These are phyloP conservation scores for Rallus crepitans DNA, from an alignment of 2,797 vertebrate genomes.

Conservation along the genomic window DNA sequence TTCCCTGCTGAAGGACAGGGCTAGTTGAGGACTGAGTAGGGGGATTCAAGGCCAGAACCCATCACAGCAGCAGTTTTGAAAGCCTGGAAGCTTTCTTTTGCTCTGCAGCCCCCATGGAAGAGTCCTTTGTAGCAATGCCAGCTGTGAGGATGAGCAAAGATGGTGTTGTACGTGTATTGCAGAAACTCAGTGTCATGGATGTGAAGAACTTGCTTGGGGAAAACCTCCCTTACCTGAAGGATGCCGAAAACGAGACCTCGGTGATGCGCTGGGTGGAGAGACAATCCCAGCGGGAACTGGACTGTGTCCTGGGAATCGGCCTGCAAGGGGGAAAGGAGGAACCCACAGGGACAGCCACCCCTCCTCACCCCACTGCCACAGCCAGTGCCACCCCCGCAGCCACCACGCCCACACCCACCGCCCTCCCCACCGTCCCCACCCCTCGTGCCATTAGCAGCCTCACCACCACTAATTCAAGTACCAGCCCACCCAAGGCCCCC, in stretches of 20 bases:
- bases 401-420: accelerated
- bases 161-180: not conserved
- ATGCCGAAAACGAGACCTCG: conserved; percentile 16
- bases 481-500: not conserved
- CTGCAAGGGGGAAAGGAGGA: not conserved
- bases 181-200: conserved; percentile 58
- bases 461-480: not conserved
- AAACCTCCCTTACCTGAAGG: conserved; percentile 64
- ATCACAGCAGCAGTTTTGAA: not conserved
- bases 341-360: accelerated
- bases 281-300: conserved; percentile 58
- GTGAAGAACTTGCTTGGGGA: conserved; percentile 70
- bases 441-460: not conserved
- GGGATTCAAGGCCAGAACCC: accelerated
- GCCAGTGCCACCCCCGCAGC: not conserved
- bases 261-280: conserved; percentile 64
- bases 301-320: conserved; percentile 37
- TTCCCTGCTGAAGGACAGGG: not conserved
- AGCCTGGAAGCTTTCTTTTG: not conserved
- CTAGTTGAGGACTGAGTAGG: not conserved
- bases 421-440: not conserved
- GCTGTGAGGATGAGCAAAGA: not conserved
- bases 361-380: accelerated
- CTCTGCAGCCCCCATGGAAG: not conserved
- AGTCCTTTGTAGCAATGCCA: accelerated